phyloP scores from a whole-genome alignment of 2,113 vertebrate species.

The Anguilla japonica region DNA sequence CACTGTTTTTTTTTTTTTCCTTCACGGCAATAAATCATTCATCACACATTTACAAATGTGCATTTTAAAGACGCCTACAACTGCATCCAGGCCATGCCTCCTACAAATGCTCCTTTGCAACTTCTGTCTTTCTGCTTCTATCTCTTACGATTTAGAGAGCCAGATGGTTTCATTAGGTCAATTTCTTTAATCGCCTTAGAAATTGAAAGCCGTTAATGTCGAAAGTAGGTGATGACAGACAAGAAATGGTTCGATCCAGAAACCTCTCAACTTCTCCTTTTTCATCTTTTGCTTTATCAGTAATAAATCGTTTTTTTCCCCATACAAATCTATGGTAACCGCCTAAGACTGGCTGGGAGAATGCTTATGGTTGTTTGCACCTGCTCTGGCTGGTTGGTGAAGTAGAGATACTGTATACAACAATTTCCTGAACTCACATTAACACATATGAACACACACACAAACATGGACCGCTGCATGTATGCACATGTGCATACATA shows the following conservation, averaged over 20 bases:
- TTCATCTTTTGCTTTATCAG: background rate
- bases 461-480: background rate
- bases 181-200: background rate
- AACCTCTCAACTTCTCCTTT: conserved; percentile 1
- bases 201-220: background rate
- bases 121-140: background rate
- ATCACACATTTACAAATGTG: conserved; percentile 16
- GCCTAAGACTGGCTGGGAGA: background rate
- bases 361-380: background rate
- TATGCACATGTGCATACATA: background rate
- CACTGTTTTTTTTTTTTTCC: background rate
- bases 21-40: conserved; percentile 25
- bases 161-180: conserved; percentile 6
- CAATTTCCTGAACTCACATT: no score
- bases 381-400: no score
- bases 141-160: background rate
- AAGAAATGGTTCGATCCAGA: background rate
- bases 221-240: background rate
- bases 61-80: conserved; percentile 17
- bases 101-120: background rate
- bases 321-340: background rate
- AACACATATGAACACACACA: no score
- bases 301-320: background rate
- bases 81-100: conserved; percentile 1
- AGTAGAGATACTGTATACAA: no score